Evolutionary conservation across 1,140 invertebrate genomes (phyloP), one percentile per base, ranked within the genome.

Genomic region (Tenebrio molitor): DNA sequence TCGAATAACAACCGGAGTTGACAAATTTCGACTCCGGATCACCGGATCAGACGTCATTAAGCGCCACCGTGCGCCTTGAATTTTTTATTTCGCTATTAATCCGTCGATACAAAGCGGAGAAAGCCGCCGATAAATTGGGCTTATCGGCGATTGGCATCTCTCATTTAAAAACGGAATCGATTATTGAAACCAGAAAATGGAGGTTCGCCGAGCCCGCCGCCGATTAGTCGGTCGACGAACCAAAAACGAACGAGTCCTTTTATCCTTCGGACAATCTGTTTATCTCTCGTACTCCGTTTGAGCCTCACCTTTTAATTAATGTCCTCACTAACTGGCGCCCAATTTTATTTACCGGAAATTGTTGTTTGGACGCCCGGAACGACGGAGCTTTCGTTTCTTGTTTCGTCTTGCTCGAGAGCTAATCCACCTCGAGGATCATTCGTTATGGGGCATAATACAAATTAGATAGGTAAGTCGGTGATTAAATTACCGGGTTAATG

Each of bases 161-260:
- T 53, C 46, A 53, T 53, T 53, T 53, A 53, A 53, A 53, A 53
- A 53, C n/a, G 46, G 23, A 53, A 53, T 53, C 46, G 46, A 53
- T 53, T 53, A 53, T 53, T 53, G 46, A 53, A 53, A 53, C 17
- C 46, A 15, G 46, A 53, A 53, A 53, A 53, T 53, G 46, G 46
- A 53, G 17, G 46, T 53, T 53, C 23, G n/a, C n/a, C n/a, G n/a
- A n/a, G n/a, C n/a, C n/a, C n/a, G n/a, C 46, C 14, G 46, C 3
- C 44, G 44, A 21, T 50, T 50, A 50, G 44, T 23, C 17, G 17
- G 46, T 23, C n/a, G n/a, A n/a, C n/a, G n/a, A n/a, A n/a, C n/a
- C n/a, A n/a, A n/a, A n/a, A n/a, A n/a, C n/a, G n/a, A n/a, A n/a
- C n/a, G n/a, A n/a, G n/a, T n/a, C 46, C 46, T 53, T 53, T 53